Base-by-base conservation (phyloP, 1,140 invertebrate genomes). In the Drosophila grimshawi region DNA sequence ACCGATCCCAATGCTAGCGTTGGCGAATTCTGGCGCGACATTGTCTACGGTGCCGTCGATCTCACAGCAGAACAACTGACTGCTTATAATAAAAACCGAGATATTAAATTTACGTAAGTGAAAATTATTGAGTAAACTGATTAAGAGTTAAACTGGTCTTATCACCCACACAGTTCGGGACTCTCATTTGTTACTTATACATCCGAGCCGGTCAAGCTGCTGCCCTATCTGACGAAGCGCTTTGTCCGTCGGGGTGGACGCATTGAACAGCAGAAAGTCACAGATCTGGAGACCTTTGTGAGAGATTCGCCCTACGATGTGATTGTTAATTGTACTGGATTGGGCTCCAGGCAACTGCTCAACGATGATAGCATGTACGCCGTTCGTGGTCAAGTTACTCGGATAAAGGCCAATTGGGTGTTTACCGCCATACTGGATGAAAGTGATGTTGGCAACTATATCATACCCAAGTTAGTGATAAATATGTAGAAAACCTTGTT, bases 261-360 rank as follows among this genome's bases (percentile, higher is more conserved):
- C 46, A 68, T 95, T 5, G 46, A 93, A 4, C 88, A 92, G 19
- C 92, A 91, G 61, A 94, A 93, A 64, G 90, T 96, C 8, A 77
- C 85, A 2, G 92, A 93, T 35, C 91, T 96, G 2, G 75, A 93
- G 5, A 93, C 95, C 65, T 82, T 95, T 0, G 73, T 91, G 1
- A 65, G 93, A 0, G 81, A 93, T 1, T 92, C 92, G 5, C 6
- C 86, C 0, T 96, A 94, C 82, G 94, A 96, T 89, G 93, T 96
- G 2, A 93, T 97, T 35, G 93, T 97, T 30, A 97, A 97, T 90
- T 97, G 96, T 79, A 94, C 94, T 29, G 96, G 96, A 1, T 57
- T 92, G 5, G 91, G 91, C 5, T 86, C 97, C 0, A 94, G 94
- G 6, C 94, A 96, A 4, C 89, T 96, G 4, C 93, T 94, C 2